These are phyloP conservation scores for Aphis gossypii DNA, from an alignment of 1,140 invertebrate genomes.

Conservation along the genomic window DNA sequence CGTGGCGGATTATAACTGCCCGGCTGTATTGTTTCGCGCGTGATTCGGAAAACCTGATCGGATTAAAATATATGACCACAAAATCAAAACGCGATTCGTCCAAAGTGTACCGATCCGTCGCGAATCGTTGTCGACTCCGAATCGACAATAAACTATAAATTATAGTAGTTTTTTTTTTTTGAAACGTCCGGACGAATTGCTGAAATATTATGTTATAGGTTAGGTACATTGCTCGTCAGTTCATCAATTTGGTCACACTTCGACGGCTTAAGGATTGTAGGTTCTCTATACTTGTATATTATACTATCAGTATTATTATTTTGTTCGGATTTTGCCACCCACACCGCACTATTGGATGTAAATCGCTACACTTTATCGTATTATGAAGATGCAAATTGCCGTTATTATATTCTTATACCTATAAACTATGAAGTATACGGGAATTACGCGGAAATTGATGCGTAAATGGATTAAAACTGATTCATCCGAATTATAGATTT, in stretches of 20 bases:
- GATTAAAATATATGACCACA: slow-evolving; percentile 14
- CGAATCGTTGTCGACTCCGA: not conserved
- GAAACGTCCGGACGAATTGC: not conserved
- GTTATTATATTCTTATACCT: not conserved
- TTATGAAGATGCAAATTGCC: not conserved
- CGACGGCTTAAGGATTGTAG: not conserved
- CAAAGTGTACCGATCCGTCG: not conserved
- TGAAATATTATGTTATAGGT: not conserved
- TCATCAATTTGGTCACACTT: not conserved
- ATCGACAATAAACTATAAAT: not conserved
- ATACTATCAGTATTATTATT: not conserved
- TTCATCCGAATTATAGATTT: not conserved
- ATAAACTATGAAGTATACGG: not conserved
- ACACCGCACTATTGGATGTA: not conserved
- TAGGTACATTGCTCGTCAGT: not conserved
- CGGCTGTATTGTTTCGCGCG: not conserved
- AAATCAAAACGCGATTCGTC: not conserved
- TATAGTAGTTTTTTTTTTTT: not conserved
- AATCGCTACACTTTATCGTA: not conserved
- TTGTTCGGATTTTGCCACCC: not conserved
- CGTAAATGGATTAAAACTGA: not conserved
- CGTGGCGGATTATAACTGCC: not conserved
- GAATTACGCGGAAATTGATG: not conserved
- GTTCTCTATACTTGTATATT: not conserved
- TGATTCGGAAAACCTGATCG: slow-evolving; percentile 6